These are phyloP conservation scores for Drosophila subquinaria DNA, from an alignment of 2,888 invertebrate species.

Conservation along the genomic window DNA sequence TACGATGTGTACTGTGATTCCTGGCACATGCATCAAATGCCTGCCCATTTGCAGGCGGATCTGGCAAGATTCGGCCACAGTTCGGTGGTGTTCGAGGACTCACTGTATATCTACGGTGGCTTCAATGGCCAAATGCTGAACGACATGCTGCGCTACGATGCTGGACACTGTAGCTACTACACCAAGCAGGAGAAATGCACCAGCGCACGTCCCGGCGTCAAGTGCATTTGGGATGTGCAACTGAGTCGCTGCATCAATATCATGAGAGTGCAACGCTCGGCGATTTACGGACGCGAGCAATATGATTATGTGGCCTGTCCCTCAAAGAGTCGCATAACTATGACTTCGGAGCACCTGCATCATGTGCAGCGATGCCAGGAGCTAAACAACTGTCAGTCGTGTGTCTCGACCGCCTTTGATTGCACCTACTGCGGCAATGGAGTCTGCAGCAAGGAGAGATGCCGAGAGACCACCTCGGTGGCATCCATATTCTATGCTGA, in stretches of 20 bases:
- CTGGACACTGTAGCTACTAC: slow-evolving; percentile 90
- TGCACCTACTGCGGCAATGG: slow-evolving; percentile 90
- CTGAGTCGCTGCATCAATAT: slow-evolving; percentile 88
- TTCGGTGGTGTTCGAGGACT: slow-evolving; percentile 90
- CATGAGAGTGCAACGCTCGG: slow-evolving; percentile 83
- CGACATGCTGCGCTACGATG: slow-evolving; percentile 92
- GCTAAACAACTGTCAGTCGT: slow-evolving; percentile 89
- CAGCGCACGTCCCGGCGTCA: slow-evolving; percentile 90
- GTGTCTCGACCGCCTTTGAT: slow-evolving; percentile 89
- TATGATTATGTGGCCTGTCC: slow-evolving; percentile 86
- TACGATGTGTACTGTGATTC: slow-evolving; percentile 94
- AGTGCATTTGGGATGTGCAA: slow-evolving; percentile 94
- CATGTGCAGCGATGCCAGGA: slow-evolving; percentile 87
- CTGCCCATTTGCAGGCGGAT: slow-evolving; percentile 88
- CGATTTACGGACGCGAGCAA: slow-evolving; percentile 84
- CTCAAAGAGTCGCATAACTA: slow-evolving; percentile 87
- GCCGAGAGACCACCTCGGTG: slow-evolving; percentile 84
- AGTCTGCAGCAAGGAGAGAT: slow-evolving; percentile 88
- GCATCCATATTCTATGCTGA: slow-evolving; percentile 70
- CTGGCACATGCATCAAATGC: slow-evolving; percentile 89
- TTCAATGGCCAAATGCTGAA: slow-evolving; percentile 98
- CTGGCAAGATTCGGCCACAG: slow-evolving; percentile 91
- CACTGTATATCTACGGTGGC: slow-evolving; percentile 93
- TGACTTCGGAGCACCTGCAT: slow-evolving; percentile 86
- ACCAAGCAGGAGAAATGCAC: slow-evolving; percentile 89